Base-by-base conservation (phyloP, 2,113 vertebrate species). In the Gymnocephalus cernua region DNA sequence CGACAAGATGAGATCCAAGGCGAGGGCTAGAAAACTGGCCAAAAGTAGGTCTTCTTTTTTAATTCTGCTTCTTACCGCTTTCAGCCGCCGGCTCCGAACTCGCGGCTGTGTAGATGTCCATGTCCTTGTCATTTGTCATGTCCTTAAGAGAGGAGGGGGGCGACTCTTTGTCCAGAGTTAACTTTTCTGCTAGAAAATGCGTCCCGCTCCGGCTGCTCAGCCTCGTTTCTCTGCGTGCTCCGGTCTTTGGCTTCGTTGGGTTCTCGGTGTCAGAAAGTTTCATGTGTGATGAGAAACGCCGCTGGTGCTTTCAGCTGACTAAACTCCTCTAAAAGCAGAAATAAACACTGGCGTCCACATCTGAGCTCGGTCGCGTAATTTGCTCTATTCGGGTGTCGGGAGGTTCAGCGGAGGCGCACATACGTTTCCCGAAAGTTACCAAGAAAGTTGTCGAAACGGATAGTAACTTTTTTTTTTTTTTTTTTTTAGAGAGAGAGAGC, bases 1-100 rank as follows among this genome's bases (percentile, higher is more conserved):
- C 97, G 97, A 94, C 97, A 97, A 96, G 95, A 99, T 99, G 98
- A 97, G 98, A 95, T 99, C 97, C 96, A 99, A 99, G 96, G 98
- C 98, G 95, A 95, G 98, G 96, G 98, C 97, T 96, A 96, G 98
- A 96, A 99, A 99, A 97, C 98, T 99, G 94, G 97, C 98, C 94
- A 98, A 99, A 97, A 99, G 97, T 99, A 96, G 96, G 97, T 97
- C 91, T 94, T 95, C 90, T 86, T 90, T 95, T 92, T 84, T n/a
- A n/a, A n/a, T n/a, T 89, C 70, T 58, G 7, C 62, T 91, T 85
- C 84, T 93, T 94, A 90, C 89, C 91, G 92, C 93, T 90, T 91
- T 87, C 87, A 59, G 82, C 84, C 91, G 90, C 90, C 90, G 88
- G 90, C 89, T 89, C 86, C 77, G 19, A 85, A 86, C 92, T 81